Evolutionary conservation across 2,888 invertebrate species (phyloP).

Genomic region (Drosophila merina): DNA sequence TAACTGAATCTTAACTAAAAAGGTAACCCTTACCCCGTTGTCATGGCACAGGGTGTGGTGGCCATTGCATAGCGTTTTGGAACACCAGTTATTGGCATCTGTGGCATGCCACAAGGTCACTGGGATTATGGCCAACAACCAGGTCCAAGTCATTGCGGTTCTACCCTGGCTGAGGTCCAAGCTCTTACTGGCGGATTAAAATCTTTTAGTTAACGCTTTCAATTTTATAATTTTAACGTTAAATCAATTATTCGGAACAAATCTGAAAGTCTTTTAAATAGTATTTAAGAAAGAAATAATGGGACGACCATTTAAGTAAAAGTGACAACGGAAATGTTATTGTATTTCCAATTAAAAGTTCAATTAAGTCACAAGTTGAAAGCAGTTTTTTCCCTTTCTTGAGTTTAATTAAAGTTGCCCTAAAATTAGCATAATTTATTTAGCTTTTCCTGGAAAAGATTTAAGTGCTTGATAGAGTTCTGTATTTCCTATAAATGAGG

Average conservation of each 20-base stretch:
- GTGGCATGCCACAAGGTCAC: neutral
- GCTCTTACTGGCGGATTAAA: neutral
- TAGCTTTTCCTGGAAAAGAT: constrained; percentile 44
- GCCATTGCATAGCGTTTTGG: constrained; percentile 2
- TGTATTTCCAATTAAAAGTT: neutral
- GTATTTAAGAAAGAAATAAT: too few relatives aligned
- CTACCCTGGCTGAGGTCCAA: neutral
- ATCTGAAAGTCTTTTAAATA: too few relatives aligned
- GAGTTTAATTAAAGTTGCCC: neutral
- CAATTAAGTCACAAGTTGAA: neutral
- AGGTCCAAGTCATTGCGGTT: neutral
- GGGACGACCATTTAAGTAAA: too few relatives aligned
- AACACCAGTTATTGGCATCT: constrained; percentile 4
- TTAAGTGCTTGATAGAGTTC: constrained; percentile 39
- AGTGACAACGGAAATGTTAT: too few relatives aligned
- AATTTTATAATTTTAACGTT: too few relatives aligned
- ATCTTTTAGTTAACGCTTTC: neutral
- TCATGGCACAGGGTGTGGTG: constrained; percentile 11
- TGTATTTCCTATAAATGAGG: constrained; percentile 23
- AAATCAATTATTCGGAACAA: too few relatives aligned
- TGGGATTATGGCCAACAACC: neutral
- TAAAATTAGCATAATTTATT: constrained; percentile 3
- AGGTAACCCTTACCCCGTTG: constrained; percentile 6
- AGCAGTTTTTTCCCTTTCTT: neutral
- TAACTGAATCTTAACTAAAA: too few relatives aligned